A percentile compares a stretch with the other conserved stretches of the same genome.
phyloP scores from a whole-genome alignment of 2,113 vertebrate species.

The Cryptomyrus ogoouensis region DNA sequence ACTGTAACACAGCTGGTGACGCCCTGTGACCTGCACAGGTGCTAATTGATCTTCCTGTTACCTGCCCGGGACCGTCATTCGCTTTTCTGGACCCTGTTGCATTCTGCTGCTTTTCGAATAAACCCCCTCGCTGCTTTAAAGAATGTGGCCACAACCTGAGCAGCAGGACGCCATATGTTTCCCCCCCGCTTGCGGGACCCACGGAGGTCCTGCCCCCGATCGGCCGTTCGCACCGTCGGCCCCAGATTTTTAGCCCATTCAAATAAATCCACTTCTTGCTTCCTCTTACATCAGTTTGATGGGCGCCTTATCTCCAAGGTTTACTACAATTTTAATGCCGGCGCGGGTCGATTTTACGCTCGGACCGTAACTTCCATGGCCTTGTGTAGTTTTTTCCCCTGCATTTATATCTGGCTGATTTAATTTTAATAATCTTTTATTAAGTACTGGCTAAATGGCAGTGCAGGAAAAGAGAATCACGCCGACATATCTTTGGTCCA shows the following conservation, averaged over 20 bases:
- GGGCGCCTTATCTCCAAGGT: background rate
- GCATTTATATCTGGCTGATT: background rate
- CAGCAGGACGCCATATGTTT: background rate
- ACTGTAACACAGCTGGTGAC: background rate
- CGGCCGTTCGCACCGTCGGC: background rate
- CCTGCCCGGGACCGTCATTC: background rate
- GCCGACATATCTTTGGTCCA: background rate
- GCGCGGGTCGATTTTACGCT: background rate
- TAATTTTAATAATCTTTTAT: background rate
- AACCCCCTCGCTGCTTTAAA: background rate
- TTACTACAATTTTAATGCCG: background rate
- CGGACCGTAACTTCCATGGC: background rate
- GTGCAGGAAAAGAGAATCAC: background rate
- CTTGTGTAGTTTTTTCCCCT: background rate
- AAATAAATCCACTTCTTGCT: background rate
- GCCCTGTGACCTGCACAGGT: background rate
- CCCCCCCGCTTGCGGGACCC: background rate
- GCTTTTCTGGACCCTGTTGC: background rate
- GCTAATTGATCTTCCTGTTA: background rate
- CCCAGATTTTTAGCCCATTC: background rate
- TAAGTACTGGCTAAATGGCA: background rate
- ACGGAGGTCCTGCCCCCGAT: background rate
- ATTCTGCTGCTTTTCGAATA: background rate
- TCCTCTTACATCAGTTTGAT: background rate
- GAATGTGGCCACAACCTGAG: background rate